Conservation (phyloP, 2,888 invertebrate species). For the Lathronympha strigana region DNA sequence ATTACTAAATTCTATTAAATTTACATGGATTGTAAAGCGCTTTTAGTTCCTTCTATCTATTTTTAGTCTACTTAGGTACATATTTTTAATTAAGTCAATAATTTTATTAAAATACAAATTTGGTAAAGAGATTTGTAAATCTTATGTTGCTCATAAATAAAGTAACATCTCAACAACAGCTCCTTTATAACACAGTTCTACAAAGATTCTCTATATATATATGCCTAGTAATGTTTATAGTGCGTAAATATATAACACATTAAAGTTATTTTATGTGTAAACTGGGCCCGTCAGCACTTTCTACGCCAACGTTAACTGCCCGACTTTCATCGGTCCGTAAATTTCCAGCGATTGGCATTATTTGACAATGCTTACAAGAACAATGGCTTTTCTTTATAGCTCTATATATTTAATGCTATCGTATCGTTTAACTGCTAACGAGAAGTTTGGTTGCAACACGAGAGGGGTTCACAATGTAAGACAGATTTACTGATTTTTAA, state of each 20-base stretch:
- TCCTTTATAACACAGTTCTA: not conserved
- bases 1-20: not conserved
- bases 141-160: too few species aligned
- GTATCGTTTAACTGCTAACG: slow-evolving; percentile 38
- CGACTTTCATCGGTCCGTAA: slow-evolving; percentile 35
- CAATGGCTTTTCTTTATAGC: slow-evolving; percentile 33
- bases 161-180: not conserved
- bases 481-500: not conserved
- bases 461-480: not conserved
- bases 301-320: slow-evolving; percentile 27
- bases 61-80: not conserved
- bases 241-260: slow-evolving; percentile 8
- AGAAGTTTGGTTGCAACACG: slow-evolving; percentile 17
- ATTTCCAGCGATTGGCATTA: slow-evolving; percentile 32
- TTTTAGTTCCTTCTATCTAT: not conserved
- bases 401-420: slow-evolving; percentile 35
- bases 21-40: not conserved
- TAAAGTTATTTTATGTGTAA: slow-evolving; percentile 20
- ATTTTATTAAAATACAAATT: too few species aligned
- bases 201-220: not conserved
- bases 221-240: slow-evolving; percentile 1
- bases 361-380: slow-evolving; percentile 30
- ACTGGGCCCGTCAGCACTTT: slow-evolving; percentile 30
- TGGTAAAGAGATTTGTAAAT: too few species aligned
- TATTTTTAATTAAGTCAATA: too few species aligned